Evolutionary conservation across 2,113 vertebrate species (phyloP).

Genomic region (Calidris pygmaea): DNA sequence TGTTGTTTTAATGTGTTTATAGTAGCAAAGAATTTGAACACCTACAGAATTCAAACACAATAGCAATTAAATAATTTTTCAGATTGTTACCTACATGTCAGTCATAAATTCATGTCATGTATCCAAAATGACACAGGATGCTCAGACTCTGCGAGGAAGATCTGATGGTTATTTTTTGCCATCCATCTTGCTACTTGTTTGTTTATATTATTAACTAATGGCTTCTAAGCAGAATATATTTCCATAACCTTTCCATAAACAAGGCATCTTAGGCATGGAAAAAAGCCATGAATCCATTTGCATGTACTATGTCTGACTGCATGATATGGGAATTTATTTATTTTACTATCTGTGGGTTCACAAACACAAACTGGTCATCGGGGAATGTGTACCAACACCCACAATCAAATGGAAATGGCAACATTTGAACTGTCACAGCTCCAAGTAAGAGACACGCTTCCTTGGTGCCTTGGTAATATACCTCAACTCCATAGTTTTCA

Average conservation of each 20-base stretch:
- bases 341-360: rapidly evolving
- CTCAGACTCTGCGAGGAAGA: neutral
- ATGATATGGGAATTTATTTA: neutral
- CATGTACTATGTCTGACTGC: neutral
- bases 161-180: neutral
- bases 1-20: neutral
- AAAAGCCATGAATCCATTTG: neutral
- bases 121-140: neutral
- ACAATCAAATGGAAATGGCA: neutral
- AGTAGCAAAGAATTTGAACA: neutral
- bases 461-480: neutral
- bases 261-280: neutral
- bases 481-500: neutral
- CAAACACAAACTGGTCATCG: neutral
- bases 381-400: neutral
- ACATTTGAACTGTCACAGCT: neutral
- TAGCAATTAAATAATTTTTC: neutral
- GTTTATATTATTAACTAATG: neutral
- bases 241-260: neutral
- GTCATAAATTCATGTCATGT: neutral
- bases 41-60: neutral
- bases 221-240: neutral
- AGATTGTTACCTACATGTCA: neutral
- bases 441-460: neutral
- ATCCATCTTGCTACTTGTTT: neutral